phyloP scores from a whole-genome alignment of 1,140 invertebrate genomes.

The Lordiphosa stackelbergi region DNA sequence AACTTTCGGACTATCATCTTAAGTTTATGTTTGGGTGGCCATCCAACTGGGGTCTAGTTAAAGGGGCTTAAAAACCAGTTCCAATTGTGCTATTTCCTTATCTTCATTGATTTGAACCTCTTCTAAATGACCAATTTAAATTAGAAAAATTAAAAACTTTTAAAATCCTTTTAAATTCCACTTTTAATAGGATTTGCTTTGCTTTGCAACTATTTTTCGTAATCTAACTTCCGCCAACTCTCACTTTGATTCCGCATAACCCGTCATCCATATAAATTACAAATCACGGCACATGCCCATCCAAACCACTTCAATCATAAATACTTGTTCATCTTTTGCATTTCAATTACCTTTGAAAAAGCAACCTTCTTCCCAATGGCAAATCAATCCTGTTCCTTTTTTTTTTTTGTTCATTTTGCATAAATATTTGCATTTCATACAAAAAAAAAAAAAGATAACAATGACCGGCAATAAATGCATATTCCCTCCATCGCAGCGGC shows the following conservation, averaged over 20 bases:
- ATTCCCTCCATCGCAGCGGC: slow-evolving; percentile 35
- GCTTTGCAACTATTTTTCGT: not conserved
- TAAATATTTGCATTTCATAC: slow-evolving; percentile 61
- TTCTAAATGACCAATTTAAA: too few species aligned
- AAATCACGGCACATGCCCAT: slow-evolving; percentile 7
- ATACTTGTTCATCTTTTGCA: slow-evolving; percentile 15
- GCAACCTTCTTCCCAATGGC: slow-evolving; percentile 2
- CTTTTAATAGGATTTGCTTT: too few species aligned
- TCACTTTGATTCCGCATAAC: not conserved
- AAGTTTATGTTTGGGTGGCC: too few species aligned
- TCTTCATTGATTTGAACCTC: too few species aligned
- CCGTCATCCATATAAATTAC: not conserved
- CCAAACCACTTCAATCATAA: slow-evolving; percentile 16
- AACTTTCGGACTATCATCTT: too few species aligned
- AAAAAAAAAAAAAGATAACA: slow-evolving; percentile 8
- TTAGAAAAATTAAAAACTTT: too few species aligned
- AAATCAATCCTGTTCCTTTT: slow-evolving; percentile 13
- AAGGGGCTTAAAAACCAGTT: too few species aligned
- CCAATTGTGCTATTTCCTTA: too few species aligned
- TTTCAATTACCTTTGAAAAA: slow-evolving; percentile 27
- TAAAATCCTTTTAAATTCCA: too few species aligned
- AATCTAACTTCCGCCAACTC: not conserved
- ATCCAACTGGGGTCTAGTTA: too few species aligned
- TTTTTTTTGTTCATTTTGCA: slow-evolving; percentile 23
- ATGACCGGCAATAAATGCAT: slow-evolving; percentile 26